These are phyloP conservation scores for Ceyx cyanopectus DNA, from an alignment of 2,113 vertebrate species.

Conservation along the genomic window DNA sequence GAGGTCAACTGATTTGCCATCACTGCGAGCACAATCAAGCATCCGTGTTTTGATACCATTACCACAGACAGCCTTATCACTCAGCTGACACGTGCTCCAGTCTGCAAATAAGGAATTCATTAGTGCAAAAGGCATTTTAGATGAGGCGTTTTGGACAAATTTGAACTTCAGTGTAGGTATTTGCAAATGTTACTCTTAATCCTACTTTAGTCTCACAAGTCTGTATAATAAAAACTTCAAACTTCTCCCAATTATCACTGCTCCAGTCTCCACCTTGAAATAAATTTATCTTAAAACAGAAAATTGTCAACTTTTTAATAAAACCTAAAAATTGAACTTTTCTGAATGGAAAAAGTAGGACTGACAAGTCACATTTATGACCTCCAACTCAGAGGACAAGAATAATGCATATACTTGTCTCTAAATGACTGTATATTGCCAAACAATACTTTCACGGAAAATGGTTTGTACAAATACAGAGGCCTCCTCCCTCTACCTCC, in stretches of 20 bases:
- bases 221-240: too few relatives aligned
- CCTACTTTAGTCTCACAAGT: too few relatives aligned
- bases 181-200: too few relatives aligned
- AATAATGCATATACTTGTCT: background rate
- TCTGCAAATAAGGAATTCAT: conserved; percentile 78
- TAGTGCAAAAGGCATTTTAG: background rate
- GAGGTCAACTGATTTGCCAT: too few relatives aligned
- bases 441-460: background rate
- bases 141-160: too few relatives aligned
- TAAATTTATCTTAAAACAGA: background rate
- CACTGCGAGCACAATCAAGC: conserved; percentile 96
- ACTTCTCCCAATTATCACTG: background rate
- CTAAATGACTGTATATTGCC: conserved; percentile 11
- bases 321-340: background rate
- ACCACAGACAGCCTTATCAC: conserved; percentile 94
- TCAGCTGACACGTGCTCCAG: conserved; percentile 98
- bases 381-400: background rate
- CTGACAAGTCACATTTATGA: conserved; percentile 33
- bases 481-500: rapidly evolving
- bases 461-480: background rate
- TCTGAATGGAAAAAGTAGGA: conserved; percentile 14
- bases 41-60: conserved; percentile 94
- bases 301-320: background rate
- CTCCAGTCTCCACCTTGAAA: conserved; percentile 3
- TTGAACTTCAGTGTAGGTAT: too few relatives aligned